Base-by-base conservation (phyloP, 2,888 invertebrate species). In the Lucinisca nassula region DNA sequence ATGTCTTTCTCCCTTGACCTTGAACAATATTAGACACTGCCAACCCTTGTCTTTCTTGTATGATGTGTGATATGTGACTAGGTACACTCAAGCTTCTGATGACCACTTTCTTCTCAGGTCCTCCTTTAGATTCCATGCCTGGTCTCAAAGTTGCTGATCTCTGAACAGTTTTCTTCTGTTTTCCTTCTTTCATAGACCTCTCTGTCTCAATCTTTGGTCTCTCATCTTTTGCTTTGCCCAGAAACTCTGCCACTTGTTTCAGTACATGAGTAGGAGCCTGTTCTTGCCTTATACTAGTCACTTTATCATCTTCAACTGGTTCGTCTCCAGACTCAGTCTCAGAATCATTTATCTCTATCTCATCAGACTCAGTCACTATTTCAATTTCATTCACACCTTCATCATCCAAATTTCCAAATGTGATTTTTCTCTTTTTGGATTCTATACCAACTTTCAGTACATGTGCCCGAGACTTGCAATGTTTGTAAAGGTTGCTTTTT, bases 401-500 rank as follows among this genome's bases (percentile, higher is more conserved):
- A 45, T 79, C 85, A 0, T 82, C 58, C 67, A 79, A 30, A 85
- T 80, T 51, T 67, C 80, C 58, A 58, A 81, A 38, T 12, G 77
- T 38, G 4, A 58, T 58, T 35, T 67, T 67, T 35, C 73, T n/a
- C 45, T 86, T 89, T 38, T 84, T 86, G 1, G 74, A 32, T 32
- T 86, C 79, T 27, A 86, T 79, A 51, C 80, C 92, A 17, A 91
- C 90, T 82, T 94, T 94, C 8, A 93, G 82, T 8, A 91, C 90
- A 88, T 96, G 96, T 0, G 94, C 91, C 37, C 94, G 88, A 2
- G 96, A 96, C 96, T 98, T 97, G 96, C 98, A 97, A 96, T 98
- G 98, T 96, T 99, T 99, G 96, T 98, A 98, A 92, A 98, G 97
- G 96, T 99, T 99, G 94, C 98, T 98, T 96, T 98, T 98, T 32